phyloP scores from a whole-genome alignment of 2,888 invertebrate species.

The Torymus auratus region DNA sequence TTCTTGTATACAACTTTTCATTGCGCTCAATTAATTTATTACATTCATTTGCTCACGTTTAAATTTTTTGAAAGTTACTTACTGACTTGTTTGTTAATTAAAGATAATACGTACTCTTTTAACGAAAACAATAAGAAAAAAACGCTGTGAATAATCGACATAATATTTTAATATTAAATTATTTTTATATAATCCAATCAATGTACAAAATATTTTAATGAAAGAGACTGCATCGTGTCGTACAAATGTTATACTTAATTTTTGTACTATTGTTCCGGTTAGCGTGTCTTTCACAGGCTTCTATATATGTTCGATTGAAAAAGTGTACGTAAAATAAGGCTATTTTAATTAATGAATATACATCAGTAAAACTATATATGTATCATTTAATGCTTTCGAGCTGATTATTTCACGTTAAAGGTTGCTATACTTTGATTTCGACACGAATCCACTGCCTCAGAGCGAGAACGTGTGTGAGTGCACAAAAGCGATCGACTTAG shows the following conservation, averaged over 20 bases:
- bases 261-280: background rate
- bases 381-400: background rate
- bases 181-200: conserved; percentile 16
- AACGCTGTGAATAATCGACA: conserved; percentile 26
- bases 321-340: background rate
- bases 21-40: background rate
- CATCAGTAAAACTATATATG: background rate
- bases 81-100: background rate
- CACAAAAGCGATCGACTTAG: conserved; percentile 28
- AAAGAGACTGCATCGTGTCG: conserved; percentile 39
- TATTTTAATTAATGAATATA: background rate
- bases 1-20: background rate
- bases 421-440: conserved; percentile 8
- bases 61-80: background rate
- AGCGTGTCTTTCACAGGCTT: background rate
- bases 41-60: background rate
- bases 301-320: background rate
- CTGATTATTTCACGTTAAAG: background rate
- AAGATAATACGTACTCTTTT: background rate
- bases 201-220: conserved; percentile 42
- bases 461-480: conserved; percentile 7
- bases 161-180: background rate
- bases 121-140: conserved; percentile 35
- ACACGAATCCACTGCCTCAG: conserved; percentile 21
- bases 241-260: conserved; percentile 24